phyloP scores from a whole-genome alignment of 2,797 vertebrate species.

The Fistularia tabacaria region DNA sequence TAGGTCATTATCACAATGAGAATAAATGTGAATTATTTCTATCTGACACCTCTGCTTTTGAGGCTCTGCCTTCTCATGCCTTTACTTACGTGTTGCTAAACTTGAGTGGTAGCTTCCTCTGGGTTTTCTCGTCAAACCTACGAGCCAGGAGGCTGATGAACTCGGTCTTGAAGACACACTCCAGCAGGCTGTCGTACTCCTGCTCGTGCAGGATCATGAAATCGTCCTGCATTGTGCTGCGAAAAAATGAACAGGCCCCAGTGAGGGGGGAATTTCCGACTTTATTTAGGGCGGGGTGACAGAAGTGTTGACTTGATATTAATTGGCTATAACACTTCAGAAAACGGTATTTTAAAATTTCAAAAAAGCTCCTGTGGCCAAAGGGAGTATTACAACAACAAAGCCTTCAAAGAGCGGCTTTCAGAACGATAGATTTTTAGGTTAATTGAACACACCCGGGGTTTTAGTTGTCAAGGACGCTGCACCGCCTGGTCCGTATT shows the following conservation, averaged over 20 bases:
- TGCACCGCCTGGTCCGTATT: conserved; percentile 72
- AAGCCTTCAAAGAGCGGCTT: neutral
- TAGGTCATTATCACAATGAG: no score
- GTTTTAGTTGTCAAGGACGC: no score
- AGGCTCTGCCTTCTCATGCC: neutral
- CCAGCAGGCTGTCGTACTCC: conserved; percentile 96
- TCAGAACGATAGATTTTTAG: conserved; percentile 52
- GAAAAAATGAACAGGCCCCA: conserved; percentile 1
- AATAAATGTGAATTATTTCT: no score
- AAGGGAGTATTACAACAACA: no score
- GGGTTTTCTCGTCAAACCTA: conserved; percentile 90
- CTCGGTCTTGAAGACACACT: conserved; percentile 96
- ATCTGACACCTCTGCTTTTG: neutral
- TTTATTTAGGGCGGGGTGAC: neutral
- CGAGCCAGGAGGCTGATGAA: conserved; percentile 92
- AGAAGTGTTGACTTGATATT: no score
- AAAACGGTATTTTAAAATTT: no score
- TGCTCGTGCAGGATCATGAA: conserved; percentile 94
- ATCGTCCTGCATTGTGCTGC: conserved; percentile 93
- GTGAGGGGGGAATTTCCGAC: no score
- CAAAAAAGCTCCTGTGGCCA: no score
- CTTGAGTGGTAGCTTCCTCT: conserved; percentile 92
- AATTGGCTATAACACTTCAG: no score
- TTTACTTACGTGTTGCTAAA: conserved; percentile 91
- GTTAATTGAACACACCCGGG: no score